phyloP scores from a whole-genome alignment of 2,888 invertebrate genomes.

The Oxycera nigricornis region DNA sequence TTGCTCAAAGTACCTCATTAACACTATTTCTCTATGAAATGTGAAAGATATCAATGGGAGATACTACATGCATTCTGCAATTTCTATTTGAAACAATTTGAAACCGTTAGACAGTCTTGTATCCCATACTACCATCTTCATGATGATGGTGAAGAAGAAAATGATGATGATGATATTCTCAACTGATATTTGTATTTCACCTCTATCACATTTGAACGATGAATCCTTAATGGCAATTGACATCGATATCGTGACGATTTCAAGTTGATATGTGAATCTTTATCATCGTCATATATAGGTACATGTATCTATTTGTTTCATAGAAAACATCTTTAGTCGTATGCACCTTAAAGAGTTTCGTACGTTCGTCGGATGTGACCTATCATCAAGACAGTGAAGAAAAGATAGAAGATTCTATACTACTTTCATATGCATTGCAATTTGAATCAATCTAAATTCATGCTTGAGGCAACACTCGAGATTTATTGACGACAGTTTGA shows the following conservation, averaged over 20 bases:
- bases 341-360: neutral
- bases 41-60: too few relatives aligned
- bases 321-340: neutral
- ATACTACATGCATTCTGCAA: too few relatives aligned
- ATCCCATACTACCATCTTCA: too few relatives aligned
- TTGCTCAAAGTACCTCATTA: too few relatives aligned
- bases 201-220: neutral
- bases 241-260: slow-evolving; percentile 4
- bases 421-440: slow-evolving; percentile 10
- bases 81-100: too few relatives aligned
- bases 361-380: neutral
- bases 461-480: neutral
- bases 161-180: neutral
- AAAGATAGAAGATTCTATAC: too few relatives aligned
- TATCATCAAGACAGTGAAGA: neutral
- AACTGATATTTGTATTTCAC: neutral
- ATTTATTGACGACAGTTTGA: neutral
- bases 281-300: neutral
- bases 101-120: too few relatives aligned
- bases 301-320: neutral
- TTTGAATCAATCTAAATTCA: slow-evolving; percentile 14
- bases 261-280: slow-evolving; percentile 4
- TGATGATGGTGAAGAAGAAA: too few relatives aligned
- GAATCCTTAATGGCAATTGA: slow-evolving; percentile 1
- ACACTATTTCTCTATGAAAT: too few relatives aligned